These are phyloP conservation scores for Hemibagrus wyckioides DNA, from an alignment of 2,113 vertebrate genomes.

Conservation along the genomic window DNA sequence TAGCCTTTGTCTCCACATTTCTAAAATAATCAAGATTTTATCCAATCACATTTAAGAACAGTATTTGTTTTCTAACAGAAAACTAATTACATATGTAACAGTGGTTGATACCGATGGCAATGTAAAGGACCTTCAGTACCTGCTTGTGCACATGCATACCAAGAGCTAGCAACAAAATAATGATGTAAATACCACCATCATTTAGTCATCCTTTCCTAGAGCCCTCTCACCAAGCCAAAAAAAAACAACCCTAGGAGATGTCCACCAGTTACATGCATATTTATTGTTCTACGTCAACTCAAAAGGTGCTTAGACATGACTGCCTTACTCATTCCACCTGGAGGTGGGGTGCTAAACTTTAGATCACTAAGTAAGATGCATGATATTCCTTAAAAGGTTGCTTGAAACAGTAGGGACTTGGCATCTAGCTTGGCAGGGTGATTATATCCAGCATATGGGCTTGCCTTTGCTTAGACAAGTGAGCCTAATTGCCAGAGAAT, in stretches of 20 bases:
- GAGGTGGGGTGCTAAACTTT: background rate
- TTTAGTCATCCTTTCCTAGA: background rate
- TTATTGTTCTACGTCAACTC: background rate
- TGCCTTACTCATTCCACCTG: background rate
- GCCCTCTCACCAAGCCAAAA: background rate
- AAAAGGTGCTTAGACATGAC: background rate
- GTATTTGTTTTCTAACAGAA: background rate
- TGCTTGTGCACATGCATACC: background rate
- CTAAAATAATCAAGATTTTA: background rate
- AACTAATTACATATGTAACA: background rate
- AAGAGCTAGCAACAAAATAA: background rate
- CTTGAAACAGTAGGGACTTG: background rate
- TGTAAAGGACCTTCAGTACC: background rate
- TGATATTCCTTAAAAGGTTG: background rate
- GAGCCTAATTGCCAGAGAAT: background rate
- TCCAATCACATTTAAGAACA: background rate
- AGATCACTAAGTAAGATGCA: background rate
- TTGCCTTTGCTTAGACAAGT: background rate
- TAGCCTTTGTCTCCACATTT: background rate
- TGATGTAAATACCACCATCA: background rate
- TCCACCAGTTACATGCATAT: background rate
- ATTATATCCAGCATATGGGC: background rate
- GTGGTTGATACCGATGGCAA: background rate
- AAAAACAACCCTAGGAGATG: background rate
- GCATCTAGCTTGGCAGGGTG: background rate